A percentile compares a stretch with the other conserved stretches of the same genome.
These are phyloP conservation scores for Azorinus chamasolen DNA, from an alignment of 2,888 invertebrate species.

Conservation along the genomic window DNA sequence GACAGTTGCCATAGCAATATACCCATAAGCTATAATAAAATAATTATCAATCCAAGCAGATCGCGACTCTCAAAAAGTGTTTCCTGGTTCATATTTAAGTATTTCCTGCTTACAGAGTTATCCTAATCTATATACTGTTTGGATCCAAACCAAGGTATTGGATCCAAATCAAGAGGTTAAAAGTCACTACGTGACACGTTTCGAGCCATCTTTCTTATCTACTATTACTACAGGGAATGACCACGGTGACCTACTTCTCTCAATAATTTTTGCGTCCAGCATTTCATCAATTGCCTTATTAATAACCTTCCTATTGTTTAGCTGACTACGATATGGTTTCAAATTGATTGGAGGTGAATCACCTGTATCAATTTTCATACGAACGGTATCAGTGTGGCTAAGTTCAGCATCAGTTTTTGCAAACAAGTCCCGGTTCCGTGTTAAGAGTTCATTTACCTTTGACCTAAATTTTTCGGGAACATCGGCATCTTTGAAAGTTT, in stretches of 20 bases:
- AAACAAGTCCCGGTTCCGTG: constrained; percentile 28
- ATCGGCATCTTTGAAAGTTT: constrained; percentile 14
- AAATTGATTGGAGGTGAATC: constrained; percentile 17
- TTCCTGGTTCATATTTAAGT: too few species aligned
- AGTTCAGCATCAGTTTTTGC: constrained; percentile 34
- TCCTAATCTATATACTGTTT: too few species aligned
- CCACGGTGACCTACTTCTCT: constrained; percentile 1
- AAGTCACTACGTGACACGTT: background rate
- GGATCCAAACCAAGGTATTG: too few species aligned
- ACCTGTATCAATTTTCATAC: constrained; percentile 25
- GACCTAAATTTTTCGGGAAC: background rate
- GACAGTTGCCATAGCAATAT: too few species aligned
- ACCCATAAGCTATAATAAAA: too few species aligned
- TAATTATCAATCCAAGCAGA: too few species aligned
- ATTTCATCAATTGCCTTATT: constrained; percentile 33
- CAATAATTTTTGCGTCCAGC: constrained; percentile 22
- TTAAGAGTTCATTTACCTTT: constrained; percentile 5
- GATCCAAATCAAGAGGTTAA: too few species aligned
- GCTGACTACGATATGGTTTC: constrained; percentile 21
- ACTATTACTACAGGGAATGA: constrained; percentile 6
- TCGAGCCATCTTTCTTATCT: constrained; percentile 9
- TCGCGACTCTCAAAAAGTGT: too few species aligned
- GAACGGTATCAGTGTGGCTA: constrained; percentile 30
- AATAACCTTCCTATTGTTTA: constrained; percentile 27
- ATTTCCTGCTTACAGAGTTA: too few species aligned